phyloP scores from a whole-genome alignment of 2,113 vertebrate species.

The Phycodurus eques region DNA sequence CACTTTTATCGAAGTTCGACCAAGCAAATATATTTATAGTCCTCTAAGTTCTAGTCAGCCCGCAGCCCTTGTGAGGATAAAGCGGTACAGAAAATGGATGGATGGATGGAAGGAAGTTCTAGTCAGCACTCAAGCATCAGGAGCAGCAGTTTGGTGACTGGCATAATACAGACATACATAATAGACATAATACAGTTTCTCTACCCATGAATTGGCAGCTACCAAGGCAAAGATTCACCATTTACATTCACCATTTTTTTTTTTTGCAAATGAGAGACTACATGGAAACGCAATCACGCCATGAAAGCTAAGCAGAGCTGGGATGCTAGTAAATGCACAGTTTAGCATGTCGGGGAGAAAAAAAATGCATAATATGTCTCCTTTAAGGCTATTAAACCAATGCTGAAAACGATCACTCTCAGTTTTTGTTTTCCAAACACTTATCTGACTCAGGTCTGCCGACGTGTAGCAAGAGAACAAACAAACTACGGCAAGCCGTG shows the following conservation, averaged over 20 bases:
- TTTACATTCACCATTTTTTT: no score
- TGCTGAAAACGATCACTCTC: neutral
- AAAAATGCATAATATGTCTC: neutral
- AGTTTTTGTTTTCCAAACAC: slow-evolving; percentile 3
- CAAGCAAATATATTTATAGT: neutral
- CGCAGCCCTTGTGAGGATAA: no score
- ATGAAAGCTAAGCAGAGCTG: neutral
- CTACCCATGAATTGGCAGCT: neutral
- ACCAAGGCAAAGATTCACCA: no score
- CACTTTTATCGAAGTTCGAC: no score
- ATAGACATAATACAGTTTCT: neutral
- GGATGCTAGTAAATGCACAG: neutral
- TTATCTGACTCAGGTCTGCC: slow-evolving; percentile 64
- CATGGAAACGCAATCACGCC: no score
- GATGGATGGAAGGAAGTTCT: neutral
- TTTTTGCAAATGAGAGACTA: no score
- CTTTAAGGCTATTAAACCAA: neutral
- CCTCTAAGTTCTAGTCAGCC: neutral
- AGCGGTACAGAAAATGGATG: no score
- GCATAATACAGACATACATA: neutral
- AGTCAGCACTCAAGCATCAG: neutral
- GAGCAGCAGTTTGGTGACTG: neutral
- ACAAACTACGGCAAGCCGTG: slow-evolving; percentile 26
- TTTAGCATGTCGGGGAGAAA: no score
- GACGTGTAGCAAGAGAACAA: slow-evolving; percentile 49